These are phyloP conservation scores for Nothobranchius furzeri DNA, from an alignment of 2,113 vertebrate species.

Conservation along the genomic window DNA sequence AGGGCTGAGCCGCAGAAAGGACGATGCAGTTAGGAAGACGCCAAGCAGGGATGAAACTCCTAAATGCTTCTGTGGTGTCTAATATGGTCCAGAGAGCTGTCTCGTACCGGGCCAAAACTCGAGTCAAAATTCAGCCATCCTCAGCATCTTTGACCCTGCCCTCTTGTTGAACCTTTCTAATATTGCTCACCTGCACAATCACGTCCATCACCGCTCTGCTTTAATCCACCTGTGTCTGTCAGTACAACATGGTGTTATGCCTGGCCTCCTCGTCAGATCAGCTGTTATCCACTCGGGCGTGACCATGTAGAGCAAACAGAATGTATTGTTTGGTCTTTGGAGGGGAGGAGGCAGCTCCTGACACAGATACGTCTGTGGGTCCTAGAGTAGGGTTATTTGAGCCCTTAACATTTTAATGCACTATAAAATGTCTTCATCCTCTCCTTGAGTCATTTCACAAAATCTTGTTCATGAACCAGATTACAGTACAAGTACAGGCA, in stretches of 20 bases:
- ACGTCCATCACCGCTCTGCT: constrained; percentile 62
- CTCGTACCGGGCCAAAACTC: background rate
- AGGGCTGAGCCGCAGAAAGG: constrained; percentile 10
- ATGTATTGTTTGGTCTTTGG: constrained; percentile 36
- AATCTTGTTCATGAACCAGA: constrained; percentile 1
- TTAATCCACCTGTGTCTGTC: constrained; percentile 65
- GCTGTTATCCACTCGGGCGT: constrained; percentile 34
- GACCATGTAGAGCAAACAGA: constrained; percentile 54
- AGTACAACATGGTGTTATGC: constrained; percentile 62
- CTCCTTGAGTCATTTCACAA: background rate
- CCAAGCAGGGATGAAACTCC: constrained; percentile 14
- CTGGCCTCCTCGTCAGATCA: constrained; percentile 36
- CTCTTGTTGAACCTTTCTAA: constrained; percentile 8
- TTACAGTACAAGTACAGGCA: constrained; percentile 11
- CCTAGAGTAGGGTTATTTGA: background rate
- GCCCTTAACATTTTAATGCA: too few relatives aligned
- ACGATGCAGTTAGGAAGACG: constrained; percentile 52
- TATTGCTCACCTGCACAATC: constrained; percentile 49
- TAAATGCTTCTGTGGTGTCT: constrained; percentile 22
- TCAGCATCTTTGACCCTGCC: constrained; percentile 1
- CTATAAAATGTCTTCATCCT: too few relatives aligned
- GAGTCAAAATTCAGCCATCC: constrained; percentile 27
- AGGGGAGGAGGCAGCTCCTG: constrained; percentile 17
- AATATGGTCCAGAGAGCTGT: constrained; percentile 5
- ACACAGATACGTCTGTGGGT: background rate